Evolutionary conservation across 1,140 invertebrate species (phyloP), one percentile per base, ranked within the genome.

Genomic region (Marisa cornuarietis): DNA sequence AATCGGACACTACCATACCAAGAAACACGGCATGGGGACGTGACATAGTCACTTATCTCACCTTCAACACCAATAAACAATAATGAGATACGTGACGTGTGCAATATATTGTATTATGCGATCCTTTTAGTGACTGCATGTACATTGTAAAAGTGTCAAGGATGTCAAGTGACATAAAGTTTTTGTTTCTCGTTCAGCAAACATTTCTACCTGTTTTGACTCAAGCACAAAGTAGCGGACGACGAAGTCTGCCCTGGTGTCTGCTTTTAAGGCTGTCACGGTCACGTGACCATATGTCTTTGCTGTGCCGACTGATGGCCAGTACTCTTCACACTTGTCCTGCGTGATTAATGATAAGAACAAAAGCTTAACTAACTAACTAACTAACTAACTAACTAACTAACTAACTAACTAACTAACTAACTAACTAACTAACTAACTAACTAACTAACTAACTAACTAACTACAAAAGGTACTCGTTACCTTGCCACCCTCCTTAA

Each of bases 291-390:
- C 96, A 88, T 97, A 97, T 20, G 62, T 88, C 84, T 94, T 94
- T 89, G 96, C 95, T 0, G 93, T 92, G n/a, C 95, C 96, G 91
- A 96, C 96, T 87, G 96, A 96, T 79, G 97, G 97, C 97, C 97
- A 98, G 89, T 98, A 98, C 95, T 96, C 96, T 91, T 98, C 96
- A 92, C 97, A 98, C 92, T 98, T 98, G 88, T 95, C 94, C 95
- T 96, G 91, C 22, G 49, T n/a, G 54, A 22, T 20, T 49, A 22
- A 10, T 58, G 20, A 11, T 61, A 68, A 10, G 52, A 68, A 11
- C 68, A 51, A 18, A 71, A 79, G 22, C 78, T 54, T 76, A 71
- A 76, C 31, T 69, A 63, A 18, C 78, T 24, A 18, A 71, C 51
- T 58, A 18, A 72, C 24, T 69, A 79, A 18, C 78, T 18, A 24